Evolutionary conservation across 2,113 vertebrate genomes (phyloP).

Genomic region (Notothenia coriiceps): DNA sequence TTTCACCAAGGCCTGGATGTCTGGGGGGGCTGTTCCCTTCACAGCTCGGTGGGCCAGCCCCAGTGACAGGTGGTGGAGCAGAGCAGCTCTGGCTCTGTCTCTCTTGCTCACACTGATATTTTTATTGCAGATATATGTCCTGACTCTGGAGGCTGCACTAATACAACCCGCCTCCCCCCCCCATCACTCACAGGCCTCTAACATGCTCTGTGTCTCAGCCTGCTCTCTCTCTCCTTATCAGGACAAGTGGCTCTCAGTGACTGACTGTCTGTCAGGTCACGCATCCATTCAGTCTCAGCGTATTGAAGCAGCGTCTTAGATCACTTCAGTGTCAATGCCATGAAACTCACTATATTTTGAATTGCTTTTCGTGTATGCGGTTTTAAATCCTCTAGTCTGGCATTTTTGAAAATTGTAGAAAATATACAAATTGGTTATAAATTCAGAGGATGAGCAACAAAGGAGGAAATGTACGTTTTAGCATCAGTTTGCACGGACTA

Average conservation of each 20-base stretch:
- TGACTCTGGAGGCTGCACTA: conserved; percentile 25
- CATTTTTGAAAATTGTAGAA: too few species aligned
- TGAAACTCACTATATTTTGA: background rate
- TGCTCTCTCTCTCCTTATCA: conserved; percentile 59
- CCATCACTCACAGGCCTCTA: conserved; percentile 36
- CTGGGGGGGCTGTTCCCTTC: too few species aligned
- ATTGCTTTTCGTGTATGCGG: too few species aligned
- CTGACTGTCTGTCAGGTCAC: conserved; percentile 27
- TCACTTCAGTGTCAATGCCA: background rate
- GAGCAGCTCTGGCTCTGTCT: conserved; percentile 61
- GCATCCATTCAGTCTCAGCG: too few species aligned
- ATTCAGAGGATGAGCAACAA: too few species aligned
- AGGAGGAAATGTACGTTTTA: too few species aligned
- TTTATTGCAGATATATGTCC: conserved; percentile 51
- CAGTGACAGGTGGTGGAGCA: conserved; percentile 47
- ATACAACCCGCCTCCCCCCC: conserved; percentile 23
- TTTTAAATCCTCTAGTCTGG: too few species aligned
- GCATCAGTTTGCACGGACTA: too few species aligned
- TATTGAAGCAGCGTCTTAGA: too few species aligned
- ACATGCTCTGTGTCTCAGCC: conserved; percentile 15
- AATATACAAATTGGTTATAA: too few species aligned
- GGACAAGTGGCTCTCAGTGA: conserved; percentile 44
- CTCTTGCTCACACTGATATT: conserved; percentile 55
- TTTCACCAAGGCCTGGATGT: too few species aligned
- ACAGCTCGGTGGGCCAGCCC: too few species aligned